Evolutionary conservation across 1,140 invertebrate species (phyloP).

Genomic region (Heliothis virescens): DNA sequence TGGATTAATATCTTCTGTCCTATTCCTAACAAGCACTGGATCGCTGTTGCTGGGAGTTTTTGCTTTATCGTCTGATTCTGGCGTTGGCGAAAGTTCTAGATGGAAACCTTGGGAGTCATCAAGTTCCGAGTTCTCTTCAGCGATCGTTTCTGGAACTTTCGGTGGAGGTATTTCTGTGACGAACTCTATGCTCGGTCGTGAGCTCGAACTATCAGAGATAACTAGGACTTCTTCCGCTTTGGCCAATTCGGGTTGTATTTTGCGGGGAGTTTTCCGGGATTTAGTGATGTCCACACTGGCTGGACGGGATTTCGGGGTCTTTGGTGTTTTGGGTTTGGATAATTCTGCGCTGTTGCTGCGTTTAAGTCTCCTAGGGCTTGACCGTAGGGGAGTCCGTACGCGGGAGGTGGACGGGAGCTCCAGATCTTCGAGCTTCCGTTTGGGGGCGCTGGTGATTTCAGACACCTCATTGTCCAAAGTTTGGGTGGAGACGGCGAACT

Average conservation of each 20-base stretch:
- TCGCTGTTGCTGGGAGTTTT: constrained; percentile 66
- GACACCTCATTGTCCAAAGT: constrained; percentile 79
- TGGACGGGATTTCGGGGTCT: constrained; percentile 72
- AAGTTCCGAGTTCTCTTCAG: constrained; percentile 68
- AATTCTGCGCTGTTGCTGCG: constrained; percentile 74
- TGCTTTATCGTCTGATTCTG: constrained; percentile 60
- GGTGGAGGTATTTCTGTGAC: constrained; percentile 67
- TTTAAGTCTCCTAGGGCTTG: constrained; percentile 75
- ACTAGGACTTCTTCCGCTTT: constrained; percentile 53
- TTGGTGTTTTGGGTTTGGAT: constrained; percentile 69
- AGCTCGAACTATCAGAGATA: constrained; percentile 56
- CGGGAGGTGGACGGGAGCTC: constrained; percentile 69
- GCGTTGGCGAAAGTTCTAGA: constrained; percentile 70
- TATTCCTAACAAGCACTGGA: constrained; percentile 65
- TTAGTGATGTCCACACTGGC: constrained; percentile 74
- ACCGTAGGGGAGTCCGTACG: constrained; percentile 66
- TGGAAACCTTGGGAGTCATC: constrained; percentile 80
- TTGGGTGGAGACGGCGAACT: constrained; percentile 64
- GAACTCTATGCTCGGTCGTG: constrained; percentile 69
- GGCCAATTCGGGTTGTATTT: constrained; percentile 55
- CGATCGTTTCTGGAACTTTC: constrained; percentile 69
- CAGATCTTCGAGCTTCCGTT: constrained; percentile 62
- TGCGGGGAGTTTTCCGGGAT: constrained; percentile 64
- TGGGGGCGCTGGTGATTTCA: constrained; percentile 67
- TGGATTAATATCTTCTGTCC: constrained; percentile 64